Base-by-base conservation (phyloP, 2,888 invertebrate species). In the Metacarcinus magister region DNA sequence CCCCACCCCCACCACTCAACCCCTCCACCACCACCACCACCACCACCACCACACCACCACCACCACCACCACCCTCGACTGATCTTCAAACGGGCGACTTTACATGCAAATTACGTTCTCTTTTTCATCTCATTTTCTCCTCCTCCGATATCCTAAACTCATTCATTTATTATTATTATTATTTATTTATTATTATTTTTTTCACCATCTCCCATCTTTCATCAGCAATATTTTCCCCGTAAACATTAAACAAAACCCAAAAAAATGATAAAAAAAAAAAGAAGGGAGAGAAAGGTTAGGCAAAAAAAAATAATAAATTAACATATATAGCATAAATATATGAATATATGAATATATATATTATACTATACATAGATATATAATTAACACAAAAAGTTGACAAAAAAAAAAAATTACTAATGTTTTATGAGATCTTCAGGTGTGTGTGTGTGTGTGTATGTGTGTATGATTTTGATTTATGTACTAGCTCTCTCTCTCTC, bases 11-110 rank as follows among this genome's bases (percentile, higher is more conserved):
- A 23, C 5, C 39, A 92, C 92, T 48, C 39, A 5, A 10, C 54
- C 16, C 92, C 39, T 5, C 32, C 54, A 60, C 92, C 92, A 32
- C 92, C 23, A 60, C 32, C 60, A 60, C 60, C 60, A 60, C 60
- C 92, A 92, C 92, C 92, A 92, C 92, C n/a, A n/a, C n/a, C n/a
- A n/a, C 92, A 92, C 92, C 92, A 92, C 92, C 82, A 87, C 82
- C 82, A 32, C 82, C 82, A 32, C 87, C 39, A 16, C 39, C 87
- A 87, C 7, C 19, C 75, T 75, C 28, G 75, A 10, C 23, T 28
- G 75, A 75, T 75, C 23, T 75, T 16, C 54, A 16, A 75, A 75
- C 4, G 23, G 60, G 60, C 23, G 23, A 23, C 60, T 60, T 60
- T 39, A 39, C 23, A 10, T 39, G 87, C 87, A 39, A n/a, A 32